Base-by-base conservation (phyloP, 2,797 vertebrate genomes). In the Fringilla coelebs region DNA sequence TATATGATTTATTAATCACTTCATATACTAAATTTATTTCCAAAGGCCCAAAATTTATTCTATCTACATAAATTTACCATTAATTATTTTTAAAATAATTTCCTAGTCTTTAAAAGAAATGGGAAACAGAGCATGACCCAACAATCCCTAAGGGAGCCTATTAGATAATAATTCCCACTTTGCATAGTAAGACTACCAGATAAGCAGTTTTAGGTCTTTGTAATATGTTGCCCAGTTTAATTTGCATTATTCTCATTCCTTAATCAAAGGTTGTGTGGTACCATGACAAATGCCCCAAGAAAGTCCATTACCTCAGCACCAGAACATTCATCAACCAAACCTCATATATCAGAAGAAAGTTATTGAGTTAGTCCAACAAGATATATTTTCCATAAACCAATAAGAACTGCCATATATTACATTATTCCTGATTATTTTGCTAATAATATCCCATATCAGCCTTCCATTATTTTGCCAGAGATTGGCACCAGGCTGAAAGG, bases 391-490 rank as follows among this genome's bases (percentile, higher is more conserved):
- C 91, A 94, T 67, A 96, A 95, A 85, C 74, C 74, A 91, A 88
- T 88, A 89, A 85, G 74, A 91, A 93, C 60, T 79, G 76, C 71
- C 86, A 96, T 96, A 90, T 87, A 95, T 94, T 94, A 89, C 60
- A 88, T 94, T 96, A 96, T 81, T 94, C 28, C 34, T 86, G 58
- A 96, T 92, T 94, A 95, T 96, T 94, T 92, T 92, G 85, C 83
- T 94, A 96, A 96, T 93, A 86, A 88, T 63, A 73, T 73, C 62
- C 82, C 29, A 40, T 63, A 92, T 90, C 73, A 88, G 66, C 67
- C 85, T 92, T 92, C 38, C 66, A 67, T 91, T 94, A 92, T 93
- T 95, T 96, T 92, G 85, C 67, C 70, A 94, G 52, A 68, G 89
- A 91, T 22, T 95, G 94, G 94, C 91, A 95, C 45, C 51, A 86